A percentile compares a stretch with the other conserved stretches of the same genome.
Conservation (phyloP, 2,888 invertebrate species). For the Drosophila incognita region DNA sequence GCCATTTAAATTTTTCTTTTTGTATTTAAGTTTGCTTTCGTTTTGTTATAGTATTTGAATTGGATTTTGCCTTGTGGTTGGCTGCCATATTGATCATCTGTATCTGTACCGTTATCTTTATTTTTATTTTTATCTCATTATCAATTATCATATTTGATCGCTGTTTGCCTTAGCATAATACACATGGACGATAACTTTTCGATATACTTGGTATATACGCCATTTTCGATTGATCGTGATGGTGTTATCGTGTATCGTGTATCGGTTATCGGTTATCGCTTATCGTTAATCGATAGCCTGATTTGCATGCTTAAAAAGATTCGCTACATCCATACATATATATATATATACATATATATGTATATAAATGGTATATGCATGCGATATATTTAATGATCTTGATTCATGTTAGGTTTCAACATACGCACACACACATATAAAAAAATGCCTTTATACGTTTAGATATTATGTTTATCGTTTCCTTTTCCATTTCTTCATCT, state of each 20-base stretch:
- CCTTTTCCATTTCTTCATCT: neutral
- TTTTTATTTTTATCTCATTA: conserved; percentile 24
- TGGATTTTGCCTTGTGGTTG: conserved; percentile 40
- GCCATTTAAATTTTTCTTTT: conserved; percentile 19
- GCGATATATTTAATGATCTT: conserved; percentile 24
- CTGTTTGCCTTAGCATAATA: conserved; percentile 32
- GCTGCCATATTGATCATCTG: conserved; percentile 44
- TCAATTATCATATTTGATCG: conserved; percentile 15
- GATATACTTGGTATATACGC: conserved; percentile 46
- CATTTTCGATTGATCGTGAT: conserved; percentile 18
- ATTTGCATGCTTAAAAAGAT: conserved; percentile 25
- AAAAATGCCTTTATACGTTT: conserved; percentile 38
- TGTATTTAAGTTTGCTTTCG: conserved; percentile 45
- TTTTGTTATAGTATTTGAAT: conserved; percentile 55
- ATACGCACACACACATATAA: conserved; percentile 47
- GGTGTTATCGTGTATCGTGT: conserved; percentile 14
- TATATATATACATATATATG: conserved; percentile 6
- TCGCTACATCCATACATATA: conserved; percentile 20
- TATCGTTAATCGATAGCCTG: conserved; percentile 18
- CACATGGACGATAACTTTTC: conserved; percentile 28
- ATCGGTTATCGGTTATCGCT: neutral
- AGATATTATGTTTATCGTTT: conserved; percentile 6
- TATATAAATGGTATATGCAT: neutral
- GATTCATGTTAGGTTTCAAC: conserved; percentile 51
- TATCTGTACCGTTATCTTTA: conserved; percentile 34